These are phyloP conservation scores for Blastomussa wellsi DNA, from an alignment of 92 coral and sea anemone genomes.

Conservation along the genomic window DNA sequence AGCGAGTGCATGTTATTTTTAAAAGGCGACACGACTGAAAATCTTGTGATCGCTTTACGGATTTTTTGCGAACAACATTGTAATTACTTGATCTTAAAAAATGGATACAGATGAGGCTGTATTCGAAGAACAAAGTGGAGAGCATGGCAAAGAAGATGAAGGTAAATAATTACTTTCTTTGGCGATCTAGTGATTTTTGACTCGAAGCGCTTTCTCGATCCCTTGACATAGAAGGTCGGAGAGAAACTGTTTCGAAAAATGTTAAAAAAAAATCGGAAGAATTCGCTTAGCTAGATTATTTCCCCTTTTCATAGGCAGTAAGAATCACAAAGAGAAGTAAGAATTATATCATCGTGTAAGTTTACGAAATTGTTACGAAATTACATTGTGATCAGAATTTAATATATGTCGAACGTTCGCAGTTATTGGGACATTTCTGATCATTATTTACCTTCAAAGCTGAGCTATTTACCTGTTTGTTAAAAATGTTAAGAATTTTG, in stretches of 20 bases:
- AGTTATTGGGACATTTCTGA: background rate
- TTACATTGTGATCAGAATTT: background rate
- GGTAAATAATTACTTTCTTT: background rate
- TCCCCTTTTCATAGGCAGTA: background rate
- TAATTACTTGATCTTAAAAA: background rate
- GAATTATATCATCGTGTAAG: background rate
- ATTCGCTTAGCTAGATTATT: background rate
- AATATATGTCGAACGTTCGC: background rate
- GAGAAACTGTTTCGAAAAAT: background rate
- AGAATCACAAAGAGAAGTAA: background rate
- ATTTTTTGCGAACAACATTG: background rate
- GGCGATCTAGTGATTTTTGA: background rate
- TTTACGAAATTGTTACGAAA: slow-evolving; percentile 10
- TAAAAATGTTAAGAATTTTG: background rate
- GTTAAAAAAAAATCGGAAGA: background rate
- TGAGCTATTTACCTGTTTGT: background rate
- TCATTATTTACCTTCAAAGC: background rate
- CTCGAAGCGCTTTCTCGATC: background rate
- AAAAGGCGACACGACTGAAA: background rate
- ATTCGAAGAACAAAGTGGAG: background rate
- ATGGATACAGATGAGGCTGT: background rate
- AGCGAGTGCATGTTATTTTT: background rate
- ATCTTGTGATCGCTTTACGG: background rate
- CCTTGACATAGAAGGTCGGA: slow-evolving; percentile 3
- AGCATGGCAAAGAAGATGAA: background rate